These are phyloP conservation scores for Epinotia nisella DNA, from an alignment of 2,888 invertebrate species.

Conservation along the genomic window DNA sequence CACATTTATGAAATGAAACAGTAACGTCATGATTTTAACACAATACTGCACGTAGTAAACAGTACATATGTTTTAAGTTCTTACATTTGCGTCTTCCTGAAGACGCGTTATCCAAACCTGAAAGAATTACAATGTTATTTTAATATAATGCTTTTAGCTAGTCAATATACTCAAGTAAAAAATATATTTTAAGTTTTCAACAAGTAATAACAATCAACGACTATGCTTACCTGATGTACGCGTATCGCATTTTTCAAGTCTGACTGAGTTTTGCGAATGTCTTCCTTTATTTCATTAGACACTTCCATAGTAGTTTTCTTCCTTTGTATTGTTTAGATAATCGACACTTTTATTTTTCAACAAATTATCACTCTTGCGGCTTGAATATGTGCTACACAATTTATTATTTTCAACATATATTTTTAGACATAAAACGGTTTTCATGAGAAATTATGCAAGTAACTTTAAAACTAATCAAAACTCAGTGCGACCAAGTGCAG, in stretches of 20 bases:
- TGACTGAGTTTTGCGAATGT: constrained; percentile 85
- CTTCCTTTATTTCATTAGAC: constrained; percentile 85
- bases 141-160: not conserved
- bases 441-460: constrained; percentile 28
- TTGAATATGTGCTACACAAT: constrained; percentile 37
- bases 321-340: constrained; percentile 11
- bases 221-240: constrained; percentile 84
- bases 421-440: constrained; percentile 40
- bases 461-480: constrained; percentile 38
- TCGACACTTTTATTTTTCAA: constrained; percentile 15
- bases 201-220: constrained; percentile 34
- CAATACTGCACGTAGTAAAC: constrained; percentile 34
- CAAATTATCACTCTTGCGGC: constrained; percentile 27
- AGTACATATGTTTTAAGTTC: constrained; percentile 51
- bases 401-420: constrained; percentile 43
- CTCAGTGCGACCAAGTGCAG: constrained; percentile 14
- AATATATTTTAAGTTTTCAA: constrained; percentile 26
- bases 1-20: not conserved
- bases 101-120: constrained; percentile 84
- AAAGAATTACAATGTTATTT: constrained; percentile 51
- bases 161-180: not conserved
- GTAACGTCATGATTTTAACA: not conserved
- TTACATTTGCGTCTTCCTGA: constrained; percentile 84
- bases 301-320: constrained; percentile 79
- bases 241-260: constrained; percentile 86